phyloP scores from a whole-genome alignment of 1,140 invertebrate genomes.

The Hycleus phaleratus region DNA sequence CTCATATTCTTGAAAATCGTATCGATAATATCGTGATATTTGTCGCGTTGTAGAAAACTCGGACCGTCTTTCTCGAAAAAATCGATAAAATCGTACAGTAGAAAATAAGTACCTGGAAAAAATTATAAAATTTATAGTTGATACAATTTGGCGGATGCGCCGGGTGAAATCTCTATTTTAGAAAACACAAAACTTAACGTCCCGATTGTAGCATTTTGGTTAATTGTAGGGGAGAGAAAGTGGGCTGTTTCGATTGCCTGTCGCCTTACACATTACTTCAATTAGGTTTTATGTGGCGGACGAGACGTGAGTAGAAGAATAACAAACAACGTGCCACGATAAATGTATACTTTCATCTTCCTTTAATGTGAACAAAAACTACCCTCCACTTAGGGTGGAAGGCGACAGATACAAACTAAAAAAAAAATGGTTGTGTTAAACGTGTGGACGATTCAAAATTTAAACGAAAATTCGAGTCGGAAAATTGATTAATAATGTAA shows the following conservation, averaged over 20 bases:
- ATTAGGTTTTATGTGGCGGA: slow-evolving; percentile 13
- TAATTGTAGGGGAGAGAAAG: not conserved
- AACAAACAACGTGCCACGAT: not conserved
- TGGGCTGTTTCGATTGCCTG: slow-evolving; percentile 5
- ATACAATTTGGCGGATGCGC: slow-evolving; percentile 2
- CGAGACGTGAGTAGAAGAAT: slow-evolving; percentile 11
- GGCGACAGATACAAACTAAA: too few species aligned
- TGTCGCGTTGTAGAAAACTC: slow-evolving; percentile 69
- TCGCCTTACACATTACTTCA: slow-evolving; percentile 13
- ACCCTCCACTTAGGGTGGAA: too few species aligned
- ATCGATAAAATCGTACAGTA: slow-evolving; percentile 85
- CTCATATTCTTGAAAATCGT: slow-evolving; percentile 82
- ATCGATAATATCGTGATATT: slow-evolving; percentile 78
- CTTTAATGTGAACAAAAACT: too few species aligned
- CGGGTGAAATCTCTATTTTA: not conserved
- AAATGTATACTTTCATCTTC: too few species aligned
- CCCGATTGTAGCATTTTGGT: not conserved
- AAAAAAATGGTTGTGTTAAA: too few species aligned
- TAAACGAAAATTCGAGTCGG: too few species aligned
- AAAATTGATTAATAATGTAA: too few species aligned
- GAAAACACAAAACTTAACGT: not conserved
- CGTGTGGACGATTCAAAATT: too few species aligned
- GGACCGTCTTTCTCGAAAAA: slow-evolving; percentile 81
- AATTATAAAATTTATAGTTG: slow-evolving; percentile 6
- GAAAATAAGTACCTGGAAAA: slow-evolving; percentile 77